phyloP scores from a whole-genome alignment of 2,797 vertebrate genomes.

The Steatocranus sp. region DNA sequence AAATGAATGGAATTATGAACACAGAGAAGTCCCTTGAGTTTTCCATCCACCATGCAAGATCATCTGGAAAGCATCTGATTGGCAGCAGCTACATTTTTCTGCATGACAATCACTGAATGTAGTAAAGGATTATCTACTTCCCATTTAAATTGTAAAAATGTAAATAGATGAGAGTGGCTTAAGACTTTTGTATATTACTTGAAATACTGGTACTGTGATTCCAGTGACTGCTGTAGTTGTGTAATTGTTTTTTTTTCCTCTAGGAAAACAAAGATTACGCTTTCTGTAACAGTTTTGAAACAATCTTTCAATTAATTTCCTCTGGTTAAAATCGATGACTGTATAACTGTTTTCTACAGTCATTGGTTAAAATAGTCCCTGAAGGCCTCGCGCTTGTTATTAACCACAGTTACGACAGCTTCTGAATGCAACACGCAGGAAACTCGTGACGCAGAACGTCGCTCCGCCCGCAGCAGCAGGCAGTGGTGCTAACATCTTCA shows the following conservation, averaged over 20 bases:
- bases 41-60: background rate
- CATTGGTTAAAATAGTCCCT: background rate
- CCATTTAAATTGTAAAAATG: background rate
- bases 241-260: rapidly evolving
- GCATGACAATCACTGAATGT: background rate
- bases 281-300: background rate
- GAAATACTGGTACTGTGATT: background rate
- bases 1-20: background rate
- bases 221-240: background rate
- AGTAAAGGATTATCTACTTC: background rate
- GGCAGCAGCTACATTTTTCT: background rate
- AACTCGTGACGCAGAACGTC: conserved; percentile 21
- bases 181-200: background rate
- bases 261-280: background rate
- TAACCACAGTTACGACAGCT: background rate
- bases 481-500: background rate
- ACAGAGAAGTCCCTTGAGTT: background rate
- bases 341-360: background rate
- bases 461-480: background rate
- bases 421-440: conserved; percentile 15
- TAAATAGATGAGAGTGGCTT: background rate
- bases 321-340: background rate
- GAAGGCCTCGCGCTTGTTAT: background rate
- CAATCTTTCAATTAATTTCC: background rate
- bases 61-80: background rate